Base-by-base conservation (phyloP, 1,140 invertebrate genomes). In the Planococcus citri region DNA sequence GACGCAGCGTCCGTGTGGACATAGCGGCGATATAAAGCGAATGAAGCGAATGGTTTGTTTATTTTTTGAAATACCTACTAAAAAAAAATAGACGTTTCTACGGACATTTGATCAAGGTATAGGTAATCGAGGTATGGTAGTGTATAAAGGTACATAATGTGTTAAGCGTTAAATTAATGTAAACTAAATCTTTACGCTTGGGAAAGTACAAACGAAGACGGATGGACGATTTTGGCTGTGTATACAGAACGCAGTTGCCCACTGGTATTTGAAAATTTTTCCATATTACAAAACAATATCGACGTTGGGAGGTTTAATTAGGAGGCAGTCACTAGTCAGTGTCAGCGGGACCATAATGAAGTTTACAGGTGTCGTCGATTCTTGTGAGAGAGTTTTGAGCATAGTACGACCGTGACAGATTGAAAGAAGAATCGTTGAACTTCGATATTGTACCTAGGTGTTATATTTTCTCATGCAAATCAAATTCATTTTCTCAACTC, bases 81-180 rank as follows among this genome's bases (percentile, higher is more conserved):
- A 9, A 51, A 3, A 51, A 51, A 51, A 17, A 51, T 9, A n/a
- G n/a, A n/a, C n/a, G n/a, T n/a, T n/a, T n/a, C n/a, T n/a, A 51
- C 41, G 41, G 41, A 51, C 41, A 51, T 20, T 51, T 51, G 41
- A 51, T 51, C 41, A 51, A 17, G 2, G 41, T 51, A 51, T 9
- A 51, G n/a, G n/a, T 17, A n/a, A n/a, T n/a, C n/a, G n/a, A n/a
- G n/a, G n/a, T n/a, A n/a, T n/a, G n/a, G n/a, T n/a, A n/a, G n/a
- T n/a, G n/a, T n/a, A n/a, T n/a, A n/a, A n/a, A n/a, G n/a, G n/a
- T n/a, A n/a, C n/a, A 20, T 20, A 51, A 51, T 17, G 41, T 51
- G 41, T 51, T 51, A 51, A 51, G 41, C 41, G 41, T 51, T 51
- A 51, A 51, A 51, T 51, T 51, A 51, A 51, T 51, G 41, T 51